phyloP scores from a whole-genome alignment of 2,888 invertebrate genomes.

The Balanococcus diminutus region DNA sequence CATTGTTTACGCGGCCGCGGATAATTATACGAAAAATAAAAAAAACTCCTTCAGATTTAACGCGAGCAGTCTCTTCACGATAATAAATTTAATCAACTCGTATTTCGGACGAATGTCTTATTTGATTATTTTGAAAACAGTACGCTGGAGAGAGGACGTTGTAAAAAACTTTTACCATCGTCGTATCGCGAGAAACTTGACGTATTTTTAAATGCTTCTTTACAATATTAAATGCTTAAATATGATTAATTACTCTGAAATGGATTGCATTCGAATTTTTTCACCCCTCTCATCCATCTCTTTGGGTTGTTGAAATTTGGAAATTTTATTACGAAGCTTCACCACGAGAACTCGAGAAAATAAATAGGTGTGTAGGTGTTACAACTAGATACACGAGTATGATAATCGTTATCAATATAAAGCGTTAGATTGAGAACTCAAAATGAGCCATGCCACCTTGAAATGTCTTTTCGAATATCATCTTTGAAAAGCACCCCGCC shows the following conservation, averaged over 20 bases:
- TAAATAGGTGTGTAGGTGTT: not conserved
- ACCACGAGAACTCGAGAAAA: not conserved
- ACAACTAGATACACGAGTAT: too few species aligned
- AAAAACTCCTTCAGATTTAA: not conserved
- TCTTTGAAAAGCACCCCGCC: not conserved
- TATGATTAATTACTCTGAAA: conserved; percentile 19
- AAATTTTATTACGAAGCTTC: not conserved
- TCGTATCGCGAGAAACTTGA: not conserved
- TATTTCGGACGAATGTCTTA: not conserved
- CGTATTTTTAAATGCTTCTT: not conserved
- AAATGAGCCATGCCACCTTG: not conserved
- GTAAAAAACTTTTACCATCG: not conserved
- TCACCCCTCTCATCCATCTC: not conserved
- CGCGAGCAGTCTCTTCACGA: too few species aligned
- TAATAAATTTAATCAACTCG: not conserved
- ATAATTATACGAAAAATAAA: not conserved
- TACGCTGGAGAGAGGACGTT: not conserved
- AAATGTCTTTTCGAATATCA: not conserved
- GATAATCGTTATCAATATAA: not conserved
- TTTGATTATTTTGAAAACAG: not conserved
- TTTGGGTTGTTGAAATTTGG: not conserved
- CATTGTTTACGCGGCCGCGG: not conserved
- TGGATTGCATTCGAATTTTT: not conserved
- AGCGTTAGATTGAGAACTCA: not conserved
- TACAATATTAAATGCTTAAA: conserved; percentile 16